Evolutionary conservation across 2,113 vertebrate species (phyloP), one percentile per base, ranked within the genome.

Genomic region (Piprites chloris): DNA sequence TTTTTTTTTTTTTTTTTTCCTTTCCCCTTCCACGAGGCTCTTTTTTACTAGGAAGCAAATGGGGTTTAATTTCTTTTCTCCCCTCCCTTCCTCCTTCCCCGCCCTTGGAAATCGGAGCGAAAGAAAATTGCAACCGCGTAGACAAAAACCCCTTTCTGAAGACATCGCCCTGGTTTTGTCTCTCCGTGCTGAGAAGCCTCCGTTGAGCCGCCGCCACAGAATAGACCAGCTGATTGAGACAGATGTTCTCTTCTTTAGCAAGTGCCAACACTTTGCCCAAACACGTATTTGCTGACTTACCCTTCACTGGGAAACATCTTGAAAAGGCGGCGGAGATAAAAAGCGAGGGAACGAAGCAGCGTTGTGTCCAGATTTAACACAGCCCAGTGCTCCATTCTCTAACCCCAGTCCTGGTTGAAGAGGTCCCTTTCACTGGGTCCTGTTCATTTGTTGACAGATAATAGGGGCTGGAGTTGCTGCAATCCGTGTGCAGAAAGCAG

Each of bases 361-460:
- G 77, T 90, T 94, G 94, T 97, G 97, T 97, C 97, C 96, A 98
- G 97, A 97, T 98, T 98, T 97, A 96, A 94, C 97, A 71, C 96
- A 98, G 97, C 98, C 97, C 98, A 69, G 89, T 62, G 85, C 89
- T 87, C 95, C 97, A 91, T 98, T 98, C 97, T 98, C 95, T 92
- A 32, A 72, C 90, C 61, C 96, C 65, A 35, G 97, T 92, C 96
- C 94, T 85, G 95, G 96, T 92, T 97, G 96, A 96, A 97, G 97
- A 95, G 97, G 92, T 97, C 92, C 97, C 95, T 98, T 98, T 97
- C 94, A 95, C 61, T 63, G 92, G 65, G 71, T 97, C 97, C 96
- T 92, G 96, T 97, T 98, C 97, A 98, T 98, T 98, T 98, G 98
- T 98, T 96, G 97, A 92, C 69, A 95, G 89, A 97, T 98, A 98